phyloP scores from a whole-genome alignment of 2,113 vertebrate genomes.

The Tragelaphus scriptus region DNA sequence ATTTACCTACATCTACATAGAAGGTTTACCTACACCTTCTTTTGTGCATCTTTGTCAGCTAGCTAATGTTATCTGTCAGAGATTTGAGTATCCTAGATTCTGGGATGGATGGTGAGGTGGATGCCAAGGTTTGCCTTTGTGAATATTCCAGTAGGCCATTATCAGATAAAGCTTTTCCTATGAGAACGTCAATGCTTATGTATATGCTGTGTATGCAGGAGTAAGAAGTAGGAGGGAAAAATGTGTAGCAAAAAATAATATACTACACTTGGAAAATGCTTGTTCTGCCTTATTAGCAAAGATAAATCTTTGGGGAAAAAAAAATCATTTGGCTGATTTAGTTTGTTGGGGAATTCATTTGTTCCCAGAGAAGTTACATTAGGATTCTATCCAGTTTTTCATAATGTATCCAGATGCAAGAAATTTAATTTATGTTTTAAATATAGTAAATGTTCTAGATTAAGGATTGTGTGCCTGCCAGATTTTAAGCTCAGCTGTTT shows the following conservation, averaged over 20 bases:
- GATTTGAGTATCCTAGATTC: not conserved
- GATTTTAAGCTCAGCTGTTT: conserved; percentile 48
- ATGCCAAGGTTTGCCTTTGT: not conserved
- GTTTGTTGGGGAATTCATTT: conserved; percentile 38
- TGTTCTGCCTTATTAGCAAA: conserved; percentile 45
- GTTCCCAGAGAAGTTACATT: not conserved
- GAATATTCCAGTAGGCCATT: not conserved
- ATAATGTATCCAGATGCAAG: conserved; percentile 43
- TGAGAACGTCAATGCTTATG: not conserved
- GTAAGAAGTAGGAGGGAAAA: not conserved
- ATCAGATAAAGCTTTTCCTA: not conserved
- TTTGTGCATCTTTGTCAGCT: not conserved
- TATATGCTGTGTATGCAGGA: not conserved
- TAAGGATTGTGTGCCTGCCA: conserved; percentile 11
- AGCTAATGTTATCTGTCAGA: not conserved
- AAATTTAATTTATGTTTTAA: conserved; percentile 58
- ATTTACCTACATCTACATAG: too few species aligned
- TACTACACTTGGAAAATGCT: conserved; percentile 33
- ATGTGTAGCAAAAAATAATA: not conserved
- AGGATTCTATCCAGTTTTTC: not conserved
- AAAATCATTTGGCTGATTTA: conserved; percentile 51
- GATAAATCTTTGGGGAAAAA: conserved; percentile 9
- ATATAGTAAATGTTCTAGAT: conserved; percentile 54
- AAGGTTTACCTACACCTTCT: not conserved
- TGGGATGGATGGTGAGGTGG: not conserved